Conservation (phyloP, 1,140 invertebrate genomes). For the Drosophila prosaltans region DNA sequence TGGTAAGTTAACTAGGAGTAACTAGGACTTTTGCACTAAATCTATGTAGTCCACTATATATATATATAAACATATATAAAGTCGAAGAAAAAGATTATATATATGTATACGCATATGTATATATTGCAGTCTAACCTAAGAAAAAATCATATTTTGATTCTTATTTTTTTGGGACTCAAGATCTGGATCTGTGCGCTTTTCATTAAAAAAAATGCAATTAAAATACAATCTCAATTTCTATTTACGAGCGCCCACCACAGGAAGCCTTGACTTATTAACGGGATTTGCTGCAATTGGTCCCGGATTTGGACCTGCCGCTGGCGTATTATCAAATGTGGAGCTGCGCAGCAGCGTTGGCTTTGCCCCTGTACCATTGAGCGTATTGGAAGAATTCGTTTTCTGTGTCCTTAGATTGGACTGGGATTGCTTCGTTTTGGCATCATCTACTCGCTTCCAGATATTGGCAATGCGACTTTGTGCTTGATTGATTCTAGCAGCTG, state of each 20-base stretch:
- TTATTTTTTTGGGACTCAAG: conserved; percentile 30
- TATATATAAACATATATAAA: conserved; percentile 35
- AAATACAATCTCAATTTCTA: conserved; percentile 39
- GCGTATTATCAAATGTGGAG: conserved; percentile 88
- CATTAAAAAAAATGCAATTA: conserved; percentile 50
- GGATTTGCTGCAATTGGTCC: not conserved
- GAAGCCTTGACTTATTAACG: conserved; percentile 50
- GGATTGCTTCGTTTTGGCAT: conserved; percentile 83
- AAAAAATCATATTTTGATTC: conserved; percentile 60
- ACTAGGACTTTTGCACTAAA: conserved; percentile 48
- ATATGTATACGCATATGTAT: conserved; percentile 34
- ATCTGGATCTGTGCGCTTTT: conserved; percentile 43
- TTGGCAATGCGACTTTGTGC: conserved; percentile 94
- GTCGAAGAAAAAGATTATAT: conserved; percentile 43
- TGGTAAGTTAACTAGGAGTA: conserved; percentile 34
- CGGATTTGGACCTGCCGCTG: conserved; percentile 41
- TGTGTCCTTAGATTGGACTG: conserved; percentile 59
- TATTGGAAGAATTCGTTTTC: conserved; percentile 69
- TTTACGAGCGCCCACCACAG: conserved; percentile 48
- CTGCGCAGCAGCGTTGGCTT: conserved; percentile 85
- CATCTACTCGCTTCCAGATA: conserved; percentile 93
- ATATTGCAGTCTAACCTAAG: conserved; percentile 53
- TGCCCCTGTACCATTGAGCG: conserved; percentile 40
- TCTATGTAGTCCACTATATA: conserved; percentile 32
- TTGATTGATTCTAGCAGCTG: conserved; percentile 83